Evolutionary conservation across 1,140 invertebrate genomes (phyloP).

Genomic region (Pararge aegeria): DNA sequence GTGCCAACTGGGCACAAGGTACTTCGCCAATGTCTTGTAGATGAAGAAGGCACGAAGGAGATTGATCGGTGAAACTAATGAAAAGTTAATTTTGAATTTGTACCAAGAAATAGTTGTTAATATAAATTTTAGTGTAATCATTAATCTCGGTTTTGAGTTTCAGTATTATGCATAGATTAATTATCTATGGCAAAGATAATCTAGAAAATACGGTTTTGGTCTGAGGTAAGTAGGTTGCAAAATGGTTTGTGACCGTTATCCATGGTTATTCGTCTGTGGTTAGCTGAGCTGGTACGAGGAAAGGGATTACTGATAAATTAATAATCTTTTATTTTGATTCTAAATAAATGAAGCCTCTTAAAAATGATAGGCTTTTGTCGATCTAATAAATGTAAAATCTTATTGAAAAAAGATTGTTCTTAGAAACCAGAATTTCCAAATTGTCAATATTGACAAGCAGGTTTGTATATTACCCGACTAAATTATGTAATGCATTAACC

Average conservation of each 20-base stretch:
- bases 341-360: constrained; percentile 19
- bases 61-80: too few species aligned
- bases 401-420: constrained; percentile 25
- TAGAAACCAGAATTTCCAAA: constrained; percentile 32
- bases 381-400: constrained; percentile 23
- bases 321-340: constrained; percentile 16
- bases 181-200: neutral
- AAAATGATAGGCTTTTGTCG: constrained; percentile 35
- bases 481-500: constrained; percentile 19
- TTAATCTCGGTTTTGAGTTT: too few species aligned
- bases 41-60: too few species aligned
- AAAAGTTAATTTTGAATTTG: too few species aligned
- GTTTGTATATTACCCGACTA: constrained; percentile 54
- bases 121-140: too few species aligned
- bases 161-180: too few species aligned
- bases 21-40: too few species aligned
- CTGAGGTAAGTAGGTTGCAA: too few species aligned
- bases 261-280: constrained; percentile 6
- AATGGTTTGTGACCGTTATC: neutral
- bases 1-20: too few species aligned
- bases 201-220: neutral
- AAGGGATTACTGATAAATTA: constrained; percentile 7
- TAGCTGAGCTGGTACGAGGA: constrained; percentile 34
- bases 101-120: too few species aligned
- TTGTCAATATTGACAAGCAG: constrained; percentile 72